Conservation (phyloP, 2,888 invertebrate species). For the Eristalis arbustorum region DNA sequence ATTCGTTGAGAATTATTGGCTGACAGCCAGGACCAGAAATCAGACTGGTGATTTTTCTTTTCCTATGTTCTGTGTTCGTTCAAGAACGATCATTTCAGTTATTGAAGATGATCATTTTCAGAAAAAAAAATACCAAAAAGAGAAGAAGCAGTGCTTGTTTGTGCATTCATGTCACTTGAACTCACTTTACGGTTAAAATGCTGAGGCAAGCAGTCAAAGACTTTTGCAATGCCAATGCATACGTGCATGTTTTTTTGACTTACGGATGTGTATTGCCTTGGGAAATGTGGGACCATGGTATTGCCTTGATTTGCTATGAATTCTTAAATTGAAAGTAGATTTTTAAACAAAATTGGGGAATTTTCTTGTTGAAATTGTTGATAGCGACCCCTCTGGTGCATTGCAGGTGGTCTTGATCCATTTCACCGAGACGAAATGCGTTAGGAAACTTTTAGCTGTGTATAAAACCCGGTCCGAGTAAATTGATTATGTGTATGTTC, state of each 20-base stretch:
- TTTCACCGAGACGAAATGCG: too few species aligned
- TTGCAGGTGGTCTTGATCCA: too few species aligned
- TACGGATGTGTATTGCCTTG: not conserved
- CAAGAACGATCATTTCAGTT: constrained; percentile 59
- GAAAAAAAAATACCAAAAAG: constrained; percentile 33
- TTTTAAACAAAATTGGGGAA: not conserved
- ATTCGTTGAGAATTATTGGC: constrained; percentile 39
- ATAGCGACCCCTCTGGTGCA: not conserved
- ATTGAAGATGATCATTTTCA: constrained; percentile 38
- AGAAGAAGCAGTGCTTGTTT: constrained; percentile 41
- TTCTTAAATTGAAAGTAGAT: not conserved
- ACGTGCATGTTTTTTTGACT: not conserved
- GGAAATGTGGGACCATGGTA: not conserved
- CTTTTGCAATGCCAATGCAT: not conserved
- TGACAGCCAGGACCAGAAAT: constrained; percentile 35
- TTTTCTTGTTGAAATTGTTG: not conserved
- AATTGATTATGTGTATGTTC: not conserved
- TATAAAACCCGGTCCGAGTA: too few species aligned
- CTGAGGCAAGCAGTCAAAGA: not conserved
- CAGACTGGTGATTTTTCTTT: constrained; percentile 17
- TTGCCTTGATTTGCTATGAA: not conserved
- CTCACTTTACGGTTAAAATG: constrained; percentile 21
- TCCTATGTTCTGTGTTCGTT: constrained; percentile 37
- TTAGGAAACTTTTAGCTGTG: too few species aligned
- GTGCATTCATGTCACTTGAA: constrained; percentile 53